Percentiles rank a stretch among this genome's conserved stretches.
These are phyloP conservation scores for Eidolon helvum DNA, from an alignment of 2,113 vertebrate species.

Conservation along the genomic window DNA sequence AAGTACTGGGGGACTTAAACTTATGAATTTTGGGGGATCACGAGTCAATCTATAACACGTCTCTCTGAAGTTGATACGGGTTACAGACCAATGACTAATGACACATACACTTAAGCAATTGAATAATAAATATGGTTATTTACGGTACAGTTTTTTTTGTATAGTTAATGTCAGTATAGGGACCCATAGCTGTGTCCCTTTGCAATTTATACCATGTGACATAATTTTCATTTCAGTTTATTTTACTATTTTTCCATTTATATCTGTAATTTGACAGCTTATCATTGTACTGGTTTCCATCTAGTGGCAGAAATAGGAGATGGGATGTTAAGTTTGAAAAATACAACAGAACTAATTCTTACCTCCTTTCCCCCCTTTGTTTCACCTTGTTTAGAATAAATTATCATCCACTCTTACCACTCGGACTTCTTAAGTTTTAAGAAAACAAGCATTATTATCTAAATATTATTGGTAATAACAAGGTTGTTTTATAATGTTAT, in stretches of 20 bases:
- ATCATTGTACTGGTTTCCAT: constrained; percentile 53
- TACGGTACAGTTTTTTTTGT: neutral
- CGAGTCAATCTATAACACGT: neutral
- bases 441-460: neutral
- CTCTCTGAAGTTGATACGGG: neutral
- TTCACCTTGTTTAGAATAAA: neutral
- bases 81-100: neutral
- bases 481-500: neutral
- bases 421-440: neutral
- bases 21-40: neutral
- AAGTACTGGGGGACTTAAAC: neutral
- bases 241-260: constrained; percentile 18
- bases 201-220: neutral
- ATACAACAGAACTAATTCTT: neutral
- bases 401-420: neutral
- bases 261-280: neutral
- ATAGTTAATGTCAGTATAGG: neutral
- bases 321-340: neutral
- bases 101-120: neutral
- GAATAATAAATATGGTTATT: neutral
- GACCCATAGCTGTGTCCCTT: neutral
- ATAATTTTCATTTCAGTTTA: neutral
- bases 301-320: constrained; percentile 37
- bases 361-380: neutral
- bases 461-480: neutral